Evolutionary conservation across 2,888 invertebrate species (phyloP), one percentile per base, ranked within the genome.

Genomic region (Unio delphinus): DNA sequence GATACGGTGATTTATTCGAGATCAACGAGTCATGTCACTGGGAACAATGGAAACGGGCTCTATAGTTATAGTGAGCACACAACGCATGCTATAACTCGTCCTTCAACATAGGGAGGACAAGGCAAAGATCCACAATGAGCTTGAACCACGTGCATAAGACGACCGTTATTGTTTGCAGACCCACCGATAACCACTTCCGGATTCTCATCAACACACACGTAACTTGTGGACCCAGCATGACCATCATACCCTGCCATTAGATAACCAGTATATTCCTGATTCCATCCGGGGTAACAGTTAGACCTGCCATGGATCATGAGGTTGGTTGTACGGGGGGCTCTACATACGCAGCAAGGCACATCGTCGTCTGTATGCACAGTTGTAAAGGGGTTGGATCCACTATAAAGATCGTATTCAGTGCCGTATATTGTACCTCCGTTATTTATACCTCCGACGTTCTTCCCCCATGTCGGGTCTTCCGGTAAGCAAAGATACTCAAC

Each of bases 241-340:
- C 20, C 17, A 61, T 61, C 28, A 23, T 61, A n/a, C 4, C 55
- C 65, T 0, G 65, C 55, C 69, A 69, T 69, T 7, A 69, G 65
- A 23, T 69, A 69, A 0, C 65, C 69, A 3, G n/a, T 69, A 60
- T 69, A 64, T 30, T 69, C 69, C 28, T 60, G 60, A 5, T 61
- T 69, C 69, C 69, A 69, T n/a, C 69, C 69, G 8, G 64, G 60
- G 54, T 64, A 69, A 23, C 69, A 65, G 7, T 69, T 58, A 3
- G 45, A 17, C 15, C 65, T 30, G 3, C 60, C 59, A 11, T 65
- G 69, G 23, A 69, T 64, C 64, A 69, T 69, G 18, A 64, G 18
- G 8, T 45, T 58, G 28, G 54, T 20, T 5, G 64, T 55, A 7
- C 69, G 30, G 8, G 28, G 64, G 11, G 64, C 30, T 28, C n/a